Base-by-base conservation (phyloP, 2,113 vertebrate genomes). In the Hirundichthys speculiger region DNA sequence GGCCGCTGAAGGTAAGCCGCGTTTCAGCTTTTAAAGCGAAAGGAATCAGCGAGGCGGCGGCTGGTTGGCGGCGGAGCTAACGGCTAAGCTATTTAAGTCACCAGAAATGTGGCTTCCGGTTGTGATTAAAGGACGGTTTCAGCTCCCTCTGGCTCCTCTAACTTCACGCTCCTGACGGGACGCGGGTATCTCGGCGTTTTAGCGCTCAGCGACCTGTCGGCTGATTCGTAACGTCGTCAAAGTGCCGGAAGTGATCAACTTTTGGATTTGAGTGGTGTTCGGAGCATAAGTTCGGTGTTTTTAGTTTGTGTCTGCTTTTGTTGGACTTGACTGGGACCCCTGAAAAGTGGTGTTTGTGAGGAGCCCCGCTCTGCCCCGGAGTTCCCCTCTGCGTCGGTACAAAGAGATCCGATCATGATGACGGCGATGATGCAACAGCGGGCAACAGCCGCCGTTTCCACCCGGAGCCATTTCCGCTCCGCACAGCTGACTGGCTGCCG, bases 341-440 rank as follows among this genome's bases (percentile, higher is more conserved):
- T 22, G 2, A 20, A 52, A 67, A 13, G 14, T 53, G 42, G 25
- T 48, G 3, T 65, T 72, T 18, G 18, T 42, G 58, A 40, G 80
- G 20, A 77, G 49, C 75, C 65, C 64, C 80, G 72, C 75, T 62
- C 86, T 86, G 83, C 83, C 73, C 54, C 46, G 89, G 90, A 90
- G 89, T 91, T 89, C 90, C 90, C 87, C 85, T 73, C 66, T 67
- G 1, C n/a, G n/a, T 56, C 16, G 48, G 49, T 70, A 85, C 70
- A 85, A 87, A 87, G 81, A 70, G 20, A 60, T 25, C 49, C 68
- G 62, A 45, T 21, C 4, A 14, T 34, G 90, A n/a, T n/a, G n/a
- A n/a, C n/a, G n/a, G n/a, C n/a, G n/a, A 93, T 93, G 93, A 94
- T 94, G 92, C 91, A 94, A 94, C 75, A 82, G 42, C 69, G 47